A percentile compares a stretch with the other conserved stretches of the same genome.
Evolutionary conservation across 2,888 invertebrate genomes (phyloP).

Genomic region (Sabellastarte sp.): DNA sequence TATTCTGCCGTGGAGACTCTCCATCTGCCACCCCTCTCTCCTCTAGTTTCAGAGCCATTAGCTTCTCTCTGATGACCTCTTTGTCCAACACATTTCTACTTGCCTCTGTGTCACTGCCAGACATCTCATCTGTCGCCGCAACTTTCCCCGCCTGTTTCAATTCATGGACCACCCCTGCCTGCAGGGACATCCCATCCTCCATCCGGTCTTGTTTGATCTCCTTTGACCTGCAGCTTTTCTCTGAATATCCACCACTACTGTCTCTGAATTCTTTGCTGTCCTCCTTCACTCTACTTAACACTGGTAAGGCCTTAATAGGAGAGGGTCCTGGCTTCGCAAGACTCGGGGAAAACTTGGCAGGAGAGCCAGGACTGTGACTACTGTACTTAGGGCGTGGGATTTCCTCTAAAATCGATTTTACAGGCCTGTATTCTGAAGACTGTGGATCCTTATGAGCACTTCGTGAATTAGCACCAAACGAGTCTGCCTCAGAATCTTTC

Average conservation of each 20-base stretch:
- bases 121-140: background rate
- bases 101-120: background rate
- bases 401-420: constrained; percentile 11
- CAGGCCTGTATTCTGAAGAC: constrained; percentile 9
- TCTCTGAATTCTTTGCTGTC: background rate
- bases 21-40: constrained; percentile 30
- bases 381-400: constrained; percentile 17
- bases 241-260: no score
- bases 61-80: constrained; percentile 4
- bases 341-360: constrained; percentile 19
- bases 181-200: background rate
- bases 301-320: background rate
- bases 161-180: background rate
- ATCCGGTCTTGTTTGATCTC: no score
- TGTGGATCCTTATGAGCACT: background rate
- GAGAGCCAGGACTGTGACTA: constrained; percentile 23
- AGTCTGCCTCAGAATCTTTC: background rate
- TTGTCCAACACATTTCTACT: constrained; percentile 4
- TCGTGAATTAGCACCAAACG: background rate
- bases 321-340: background rate
- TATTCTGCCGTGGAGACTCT: constrained; percentile 22
- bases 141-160: background rate
- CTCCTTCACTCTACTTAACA: background rate
- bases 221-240: no score
- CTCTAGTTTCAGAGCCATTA: constrained; percentile 12